Evolutionary conservation across 2,797 vertebrate genomes (phyloP).

Genomic region (Tenualosa thibaudeaui): DNA sequence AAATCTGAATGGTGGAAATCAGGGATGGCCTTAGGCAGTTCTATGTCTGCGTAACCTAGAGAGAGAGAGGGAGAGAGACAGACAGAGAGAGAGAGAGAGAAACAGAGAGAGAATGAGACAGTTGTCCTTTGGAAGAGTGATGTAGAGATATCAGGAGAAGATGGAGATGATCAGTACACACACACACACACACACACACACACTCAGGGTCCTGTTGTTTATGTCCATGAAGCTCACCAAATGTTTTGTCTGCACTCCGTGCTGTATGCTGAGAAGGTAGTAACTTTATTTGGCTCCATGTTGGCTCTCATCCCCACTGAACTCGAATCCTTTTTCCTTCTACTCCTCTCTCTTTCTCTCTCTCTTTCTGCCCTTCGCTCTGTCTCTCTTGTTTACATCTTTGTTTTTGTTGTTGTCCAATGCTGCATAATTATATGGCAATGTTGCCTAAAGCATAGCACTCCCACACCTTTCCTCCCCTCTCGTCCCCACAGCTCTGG

Average conservation of each 20-base stretch:
- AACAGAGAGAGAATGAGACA: background rate
- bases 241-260: constrained; percentile 13
- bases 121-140: background rate
- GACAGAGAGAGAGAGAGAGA: constrained; percentile 2
- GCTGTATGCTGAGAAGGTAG: background rate
- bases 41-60: background rate
- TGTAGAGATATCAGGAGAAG: background rate
- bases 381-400: constrained; percentile 35
- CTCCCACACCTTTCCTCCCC: constrained; percentile 41
- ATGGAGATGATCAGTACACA: background rate
- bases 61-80: background rate
- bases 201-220: background rate
- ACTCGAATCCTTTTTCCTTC: background rate
- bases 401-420: constrained; percentile 39
- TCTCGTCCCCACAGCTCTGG: constrained; percentile 9
- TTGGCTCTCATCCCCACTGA: background rate
- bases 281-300: background rate
- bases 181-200: constrained; percentile 10
- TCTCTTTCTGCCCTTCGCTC: background rate
- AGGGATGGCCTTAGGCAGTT: background rate
- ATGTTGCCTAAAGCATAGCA: constrained; percentile 40
- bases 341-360: background rate
- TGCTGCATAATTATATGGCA: constrained; percentile 44
- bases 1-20: background rate
- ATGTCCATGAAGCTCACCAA: background rate